Base-by-base conservation (phyloP, 2,797 vertebrate species). In the Neostethus bicornis region DNA sequence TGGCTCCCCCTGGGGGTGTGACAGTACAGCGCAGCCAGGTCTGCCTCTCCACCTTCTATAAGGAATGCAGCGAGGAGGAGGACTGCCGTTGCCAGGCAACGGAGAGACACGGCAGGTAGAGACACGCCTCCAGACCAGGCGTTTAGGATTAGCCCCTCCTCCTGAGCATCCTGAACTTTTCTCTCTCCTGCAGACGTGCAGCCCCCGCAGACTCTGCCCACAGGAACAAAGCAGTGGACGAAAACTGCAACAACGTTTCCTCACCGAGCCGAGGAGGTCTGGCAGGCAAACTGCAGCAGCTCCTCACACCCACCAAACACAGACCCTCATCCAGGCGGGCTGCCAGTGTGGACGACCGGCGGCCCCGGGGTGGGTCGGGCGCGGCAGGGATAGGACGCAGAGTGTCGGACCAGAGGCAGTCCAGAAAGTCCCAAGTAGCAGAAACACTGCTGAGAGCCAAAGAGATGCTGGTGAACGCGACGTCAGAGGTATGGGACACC, bases 401-500 rank as follows among this genome's bases (percentile, higher is more conserved):
- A 11, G 84, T 77, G 1, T 81, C 86, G 0, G 94, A 95, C 25
- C 92, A 93, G 56, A 87, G 92, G 1, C 74, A 77, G 1, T 87
- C 90, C 0, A 92, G 90, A 47, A 92, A 91, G 38, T 84, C 85
- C 14, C 93, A 93, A 29, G 92, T 93, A 11, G 87, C 89, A 0
- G 93, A 94, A 43, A 92, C 74, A 0, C 80, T 94, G 49, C 81
- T 94, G 73, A 90, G 80, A 17, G 93, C 94, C 35, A 93, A 92
- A 21, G 93, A 95, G 12, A 88, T 91, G 2, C 94, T 96, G 9
- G 93, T 93, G 58, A 95, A 89, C 79, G 95, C 95, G 0, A 95
- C 93, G 1, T 97, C 95, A 0, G 95, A 96, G 94, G 96, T 26
- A n/a, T n/a, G n/a, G n/a, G n/a, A n/a, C n/a, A n/a, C n/a, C n/a